Percentiles rank a stretch among this genome's conserved stretches.
These are phyloP conservation scores for Drosophila niveifrons DNA, from an alignment of 2,888 invertebrate genomes.

Conservation along the genomic window DNA sequence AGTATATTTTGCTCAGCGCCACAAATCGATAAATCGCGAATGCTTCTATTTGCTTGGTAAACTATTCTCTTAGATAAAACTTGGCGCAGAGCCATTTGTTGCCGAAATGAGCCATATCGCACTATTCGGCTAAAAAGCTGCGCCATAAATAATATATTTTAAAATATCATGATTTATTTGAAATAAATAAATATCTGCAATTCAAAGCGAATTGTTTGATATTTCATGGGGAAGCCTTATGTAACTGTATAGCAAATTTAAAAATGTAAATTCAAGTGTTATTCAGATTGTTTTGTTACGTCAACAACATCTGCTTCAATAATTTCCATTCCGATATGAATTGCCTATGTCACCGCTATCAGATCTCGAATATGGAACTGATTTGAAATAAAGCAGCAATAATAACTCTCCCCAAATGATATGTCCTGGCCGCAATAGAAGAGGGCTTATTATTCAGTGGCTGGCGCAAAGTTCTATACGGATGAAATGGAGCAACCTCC, in stretches of 20 bases:
- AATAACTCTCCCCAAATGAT: conserved; percentile 16
- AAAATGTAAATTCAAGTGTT: background rate
- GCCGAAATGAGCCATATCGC: background rate
- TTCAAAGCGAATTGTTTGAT: background rate
- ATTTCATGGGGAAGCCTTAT: no score
- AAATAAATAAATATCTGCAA: background rate
- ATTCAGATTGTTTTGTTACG: background rate
- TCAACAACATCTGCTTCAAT: background rate
- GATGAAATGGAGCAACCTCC: background rate
- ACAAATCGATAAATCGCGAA: background rate
- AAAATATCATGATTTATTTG: background rate
- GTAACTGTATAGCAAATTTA: no score
- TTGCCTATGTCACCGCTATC: background rate
- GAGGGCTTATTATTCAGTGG: conserved; percentile 13
- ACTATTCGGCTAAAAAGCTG: background rate
- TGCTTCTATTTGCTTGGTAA: background rate
- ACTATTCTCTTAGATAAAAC: background rate
- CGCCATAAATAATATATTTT: background rate
- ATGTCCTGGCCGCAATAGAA: conserved; percentile 4
- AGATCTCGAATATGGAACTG: background rate
- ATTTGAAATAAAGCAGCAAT: conserved; percentile 20
- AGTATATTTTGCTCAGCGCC: background rate
- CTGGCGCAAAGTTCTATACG: conserved; percentile 9
- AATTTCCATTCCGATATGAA: background rate
- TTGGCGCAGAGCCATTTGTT: background rate